phyloP scores from a whole-genome alignment of 2,888 invertebrate species.

The Mesorhabditis sp. region DNA sequence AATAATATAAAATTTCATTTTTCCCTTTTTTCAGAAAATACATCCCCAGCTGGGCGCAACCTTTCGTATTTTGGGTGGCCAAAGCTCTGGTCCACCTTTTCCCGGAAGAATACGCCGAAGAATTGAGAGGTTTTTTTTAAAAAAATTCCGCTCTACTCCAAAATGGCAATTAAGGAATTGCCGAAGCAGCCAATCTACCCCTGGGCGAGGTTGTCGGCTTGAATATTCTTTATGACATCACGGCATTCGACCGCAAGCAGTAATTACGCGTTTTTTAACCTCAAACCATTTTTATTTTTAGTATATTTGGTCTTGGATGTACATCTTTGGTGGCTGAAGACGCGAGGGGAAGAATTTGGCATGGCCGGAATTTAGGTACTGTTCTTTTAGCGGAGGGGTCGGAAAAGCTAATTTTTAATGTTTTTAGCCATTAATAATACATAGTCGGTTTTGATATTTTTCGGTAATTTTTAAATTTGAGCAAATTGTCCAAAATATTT shows the following conservation, averaged over 20 bases:
- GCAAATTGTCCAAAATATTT: too few species aligned
- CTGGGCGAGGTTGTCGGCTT: conserved; percentile 47
- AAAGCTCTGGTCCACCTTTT: conserved; percentile 32
- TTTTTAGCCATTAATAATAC: too few species aligned
- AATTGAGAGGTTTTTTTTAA: conserved; percentile 32
- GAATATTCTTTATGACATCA: conserved; percentile 49
- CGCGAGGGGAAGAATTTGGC: conserved; percentile 51
- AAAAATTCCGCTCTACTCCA: neutral
- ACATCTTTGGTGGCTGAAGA: conserved; percentile 61
- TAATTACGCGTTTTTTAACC: conserved; percentile 10
- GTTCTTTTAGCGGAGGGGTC: too few species aligned
- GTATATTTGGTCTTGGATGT: conserved; percentile 47
- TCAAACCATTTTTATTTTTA: conserved; percentile 13
- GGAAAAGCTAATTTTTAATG: too few species aligned
- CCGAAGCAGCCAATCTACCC: conserved; percentile 30
- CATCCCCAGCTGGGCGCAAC: conserved; percentile 35
- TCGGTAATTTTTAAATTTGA: too few species aligned
- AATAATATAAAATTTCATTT: neutral
- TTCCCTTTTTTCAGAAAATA: conserved; percentile 25
- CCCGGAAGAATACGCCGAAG: conserved; percentile 31
- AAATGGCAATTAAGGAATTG: conserved; percentile 37
- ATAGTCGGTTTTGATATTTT: too few species aligned
- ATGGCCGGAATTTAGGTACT: conserved; percentile 50
- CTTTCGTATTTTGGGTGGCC: conserved; percentile 40
- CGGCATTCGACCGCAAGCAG: conserved; percentile 43